A percentile compares a stretch with the other conserved stretches of the same genome.
Conservation (phyloP, 2,888 invertebrate species). For the Apamea epomidion region DNA sequence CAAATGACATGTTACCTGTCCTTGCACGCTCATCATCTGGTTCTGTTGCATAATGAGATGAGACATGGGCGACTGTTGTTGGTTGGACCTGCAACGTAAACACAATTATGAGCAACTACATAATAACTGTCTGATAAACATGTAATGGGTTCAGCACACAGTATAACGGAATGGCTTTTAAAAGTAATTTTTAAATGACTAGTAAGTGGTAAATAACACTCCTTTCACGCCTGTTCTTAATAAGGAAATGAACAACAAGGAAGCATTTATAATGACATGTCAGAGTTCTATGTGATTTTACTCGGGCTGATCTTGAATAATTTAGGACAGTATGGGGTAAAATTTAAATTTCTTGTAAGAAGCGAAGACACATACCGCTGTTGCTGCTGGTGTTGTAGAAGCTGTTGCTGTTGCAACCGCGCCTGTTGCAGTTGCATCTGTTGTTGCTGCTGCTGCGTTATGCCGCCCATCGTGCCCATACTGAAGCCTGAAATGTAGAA, state of each 20-base stretch:
- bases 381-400: conserved; percentile 90
- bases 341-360: neutral
- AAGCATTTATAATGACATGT: neutral
- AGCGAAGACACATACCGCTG: conserved; percentile 40
- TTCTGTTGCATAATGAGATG: conserved; percentile 89
- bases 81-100: conserved; percentile 80
- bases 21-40: conserved; percentile 89
- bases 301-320: neutral
- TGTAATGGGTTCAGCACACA: conserved; percentile 18
- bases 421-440: conserved; percentile 92
- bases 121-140: conserved; percentile 20
- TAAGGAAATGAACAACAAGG: neutral
- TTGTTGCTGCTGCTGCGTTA: conserved; percentile 87
- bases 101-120: conserved; percentile 58
- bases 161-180: conserved; percentile 1
- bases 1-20: conserved; percentile 80
- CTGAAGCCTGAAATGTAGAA: conserved; percentile 74
- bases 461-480: conserved; percentile 82
- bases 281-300: neutral
- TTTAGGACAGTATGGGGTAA: neutral
- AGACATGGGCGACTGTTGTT: conserved; percentile 89
- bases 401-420: conserved; percentile 90
- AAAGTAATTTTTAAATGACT: conserved; percentile 4
- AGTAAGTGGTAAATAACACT: neutral
- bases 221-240: neutral